phyloP scores from a whole-genome alignment of 1,140 invertebrate species.

The Heterodera carotae region DNA sequence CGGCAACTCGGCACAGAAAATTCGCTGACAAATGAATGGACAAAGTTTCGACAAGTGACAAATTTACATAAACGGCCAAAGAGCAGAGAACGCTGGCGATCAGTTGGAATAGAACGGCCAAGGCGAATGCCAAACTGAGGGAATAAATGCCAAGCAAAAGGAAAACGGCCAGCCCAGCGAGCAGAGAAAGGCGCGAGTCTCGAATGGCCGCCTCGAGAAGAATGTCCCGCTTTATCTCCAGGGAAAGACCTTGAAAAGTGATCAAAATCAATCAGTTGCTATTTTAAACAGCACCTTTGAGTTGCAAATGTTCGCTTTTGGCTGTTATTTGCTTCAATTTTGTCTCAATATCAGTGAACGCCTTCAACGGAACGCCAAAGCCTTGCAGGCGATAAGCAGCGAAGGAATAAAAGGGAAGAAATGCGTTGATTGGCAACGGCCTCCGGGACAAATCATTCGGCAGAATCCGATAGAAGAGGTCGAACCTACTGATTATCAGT shows the following conservation, averaged over 20 bases:
- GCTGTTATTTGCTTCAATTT: constrained; percentile 20
- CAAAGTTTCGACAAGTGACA: neutral
- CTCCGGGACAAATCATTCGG: constrained; percentile 50
- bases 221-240: constrained; percentile 52
- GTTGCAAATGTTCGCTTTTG: constrained; percentile 22
- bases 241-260: constrained; percentile 35
- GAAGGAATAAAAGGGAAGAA: constrained; percentile 60
- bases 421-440: constrained; percentile 58
- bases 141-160: constrained; percentile 35
- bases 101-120: constrained; percentile 48
- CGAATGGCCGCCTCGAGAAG: constrained; percentile 45
- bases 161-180: constrained; percentile 46
- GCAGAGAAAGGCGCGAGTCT: constrained; percentile 46
- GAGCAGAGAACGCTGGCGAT: constrained; percentile 28
- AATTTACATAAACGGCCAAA: constrained; percentile 32
- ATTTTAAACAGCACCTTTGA: constrained; percentile 36
- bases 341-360: constrained; percentile 37
- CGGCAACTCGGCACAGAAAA: constrained; percentile 60
- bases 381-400: constrained; percentile 49
- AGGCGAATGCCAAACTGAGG: constrained; percentile 39
- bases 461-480: constrained; percentile 63
- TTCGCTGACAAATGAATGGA: neutral
- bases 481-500: constrained; percentile 46
- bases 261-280: neutral
- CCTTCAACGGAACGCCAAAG: constrained; percentile 31